These are phyloP conservation scores for Centroberyx gerrardi DNA, from an alignment of 2,797 vertebrate species.

Conservation along the genomic window DNA sequence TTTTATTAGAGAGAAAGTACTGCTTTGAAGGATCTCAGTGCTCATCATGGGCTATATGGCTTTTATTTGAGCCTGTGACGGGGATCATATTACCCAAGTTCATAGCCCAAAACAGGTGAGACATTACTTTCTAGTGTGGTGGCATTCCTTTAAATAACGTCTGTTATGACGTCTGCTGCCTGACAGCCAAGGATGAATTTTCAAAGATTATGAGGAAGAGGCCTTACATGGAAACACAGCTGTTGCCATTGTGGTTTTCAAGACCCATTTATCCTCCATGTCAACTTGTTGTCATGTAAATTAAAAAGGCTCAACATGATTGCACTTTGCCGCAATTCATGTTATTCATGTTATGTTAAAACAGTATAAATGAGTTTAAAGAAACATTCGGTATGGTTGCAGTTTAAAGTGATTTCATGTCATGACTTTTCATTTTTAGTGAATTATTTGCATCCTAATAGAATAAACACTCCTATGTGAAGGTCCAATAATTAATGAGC, in stretches of 20 bases:
- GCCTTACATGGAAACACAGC: no score
- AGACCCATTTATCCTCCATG: no score
- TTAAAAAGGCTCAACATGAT: no score
- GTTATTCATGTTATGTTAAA: no score
- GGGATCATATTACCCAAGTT: conserved; percentile 8
- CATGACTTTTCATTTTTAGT: background rate
- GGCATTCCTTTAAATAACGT: conserved; percentile 73
- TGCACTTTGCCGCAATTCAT: no score
- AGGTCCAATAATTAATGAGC: background rate
- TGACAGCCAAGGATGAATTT: conserved; percentile 44
- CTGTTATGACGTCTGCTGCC: conserved; percentile 47
- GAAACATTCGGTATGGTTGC: background rate
- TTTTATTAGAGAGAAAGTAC: no score
- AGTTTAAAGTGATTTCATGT: no score
- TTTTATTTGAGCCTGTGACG: conserved; percentile 3
- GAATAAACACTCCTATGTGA: background rate
- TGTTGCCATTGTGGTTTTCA: no score
- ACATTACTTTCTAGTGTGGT: conserved; percentile 55
- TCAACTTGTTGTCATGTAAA: no score
- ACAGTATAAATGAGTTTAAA: background rate
- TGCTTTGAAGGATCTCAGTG: background rate
- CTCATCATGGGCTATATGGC: background rate
- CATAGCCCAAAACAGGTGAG: conserved; percentile 23
- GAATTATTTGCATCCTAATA: no score
- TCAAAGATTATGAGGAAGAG: conserved; percentile 34